Evolutionary conservation across 2,113 vertebrate species (phyloP).

Genomic region (Xenotilapia flavipinnis): DNA sequence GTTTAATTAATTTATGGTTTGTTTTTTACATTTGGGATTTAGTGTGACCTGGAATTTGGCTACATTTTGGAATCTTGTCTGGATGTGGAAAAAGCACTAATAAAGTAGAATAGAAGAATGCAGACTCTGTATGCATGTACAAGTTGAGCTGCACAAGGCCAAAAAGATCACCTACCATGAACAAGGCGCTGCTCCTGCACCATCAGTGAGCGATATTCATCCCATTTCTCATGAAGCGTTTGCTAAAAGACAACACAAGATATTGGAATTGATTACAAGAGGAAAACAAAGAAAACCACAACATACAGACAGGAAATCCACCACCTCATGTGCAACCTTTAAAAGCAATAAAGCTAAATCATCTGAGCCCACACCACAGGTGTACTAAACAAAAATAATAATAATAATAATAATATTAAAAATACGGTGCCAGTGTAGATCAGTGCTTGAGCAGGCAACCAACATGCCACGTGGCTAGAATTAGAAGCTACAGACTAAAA

Average conservation of each 20-base stretch:
- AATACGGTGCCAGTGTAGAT: not conserved
- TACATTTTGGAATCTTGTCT: not conserved
- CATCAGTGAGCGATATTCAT: slow-evolving; percentile 89
- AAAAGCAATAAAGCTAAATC: not conserved
- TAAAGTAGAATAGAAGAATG: not conserved
- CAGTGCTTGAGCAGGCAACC: not conserved
- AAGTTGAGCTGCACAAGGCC: not conserved
- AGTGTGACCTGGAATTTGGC: not conserved
- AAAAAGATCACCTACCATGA: slow-evolving; percentile 73
- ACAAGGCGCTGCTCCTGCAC: slow-evolving; percentile 91
- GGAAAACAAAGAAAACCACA: not conserved
- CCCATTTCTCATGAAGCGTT: slow-evolving; percentile 95
- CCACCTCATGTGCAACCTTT: not conserved
- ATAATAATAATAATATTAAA: not conserved
- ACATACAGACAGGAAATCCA: not conserved
- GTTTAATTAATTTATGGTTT: not conserved
- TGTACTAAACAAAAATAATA: not conserved
- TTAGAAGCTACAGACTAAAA: not conserved
- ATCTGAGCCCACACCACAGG: not conserved
- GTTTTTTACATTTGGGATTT: not conserved
- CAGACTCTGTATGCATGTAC: not conserved
- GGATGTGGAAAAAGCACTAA: not conserved
- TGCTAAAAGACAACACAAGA: slow-evolving; percentile 70
- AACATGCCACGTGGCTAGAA: not conserved
- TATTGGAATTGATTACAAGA: not conserved